A percentile compares a stretch with the other conserved stretches of the same genome.
Conservation (phyloP, 2,797 vertebrate species). For the Poeciliopsis infans region DNA sequence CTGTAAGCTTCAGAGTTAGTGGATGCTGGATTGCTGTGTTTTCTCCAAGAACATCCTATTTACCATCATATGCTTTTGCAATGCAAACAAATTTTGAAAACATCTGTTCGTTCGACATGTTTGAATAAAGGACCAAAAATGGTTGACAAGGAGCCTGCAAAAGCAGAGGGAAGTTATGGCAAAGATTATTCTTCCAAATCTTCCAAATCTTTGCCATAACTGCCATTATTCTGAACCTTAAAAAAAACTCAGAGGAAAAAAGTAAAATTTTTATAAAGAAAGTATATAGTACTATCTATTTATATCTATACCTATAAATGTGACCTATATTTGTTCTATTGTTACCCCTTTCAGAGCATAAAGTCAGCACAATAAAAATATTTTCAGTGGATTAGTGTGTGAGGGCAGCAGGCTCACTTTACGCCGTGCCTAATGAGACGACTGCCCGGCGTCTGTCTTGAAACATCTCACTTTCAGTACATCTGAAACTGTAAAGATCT, state of each 20-base stretch:
- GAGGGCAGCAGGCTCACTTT: background rate
- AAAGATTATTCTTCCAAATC: background rate
- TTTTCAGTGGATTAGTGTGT: background rate
- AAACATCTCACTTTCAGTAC: background rate
- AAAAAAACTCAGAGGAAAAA: background rate
- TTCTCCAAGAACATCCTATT: background rate
- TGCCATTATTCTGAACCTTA: background rate
- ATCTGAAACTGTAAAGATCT: background rate
- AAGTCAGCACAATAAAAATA: background rate
- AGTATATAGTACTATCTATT: background rate
- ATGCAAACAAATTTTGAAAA: background rate
- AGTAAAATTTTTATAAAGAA: background rate
- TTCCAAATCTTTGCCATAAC: no score
- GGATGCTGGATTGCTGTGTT: background rate
- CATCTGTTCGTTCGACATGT: background rate
- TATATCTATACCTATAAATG: no score
- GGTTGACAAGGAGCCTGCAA: background rate
- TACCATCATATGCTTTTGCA: background rate
- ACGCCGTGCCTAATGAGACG: background rate
- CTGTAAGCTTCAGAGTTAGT: background rate
- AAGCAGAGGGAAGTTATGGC: background rate
- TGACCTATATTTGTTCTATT: background rate
- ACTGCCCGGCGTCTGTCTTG: background rate
- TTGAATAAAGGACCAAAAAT: no score
- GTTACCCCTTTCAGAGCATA: background rate